A percentile compares a stretch with the other conserved stretches of the same genome.
Conservation (phyloP, 2,113 vertebrate genomes). For the Cichladusa arquata region DNA sequence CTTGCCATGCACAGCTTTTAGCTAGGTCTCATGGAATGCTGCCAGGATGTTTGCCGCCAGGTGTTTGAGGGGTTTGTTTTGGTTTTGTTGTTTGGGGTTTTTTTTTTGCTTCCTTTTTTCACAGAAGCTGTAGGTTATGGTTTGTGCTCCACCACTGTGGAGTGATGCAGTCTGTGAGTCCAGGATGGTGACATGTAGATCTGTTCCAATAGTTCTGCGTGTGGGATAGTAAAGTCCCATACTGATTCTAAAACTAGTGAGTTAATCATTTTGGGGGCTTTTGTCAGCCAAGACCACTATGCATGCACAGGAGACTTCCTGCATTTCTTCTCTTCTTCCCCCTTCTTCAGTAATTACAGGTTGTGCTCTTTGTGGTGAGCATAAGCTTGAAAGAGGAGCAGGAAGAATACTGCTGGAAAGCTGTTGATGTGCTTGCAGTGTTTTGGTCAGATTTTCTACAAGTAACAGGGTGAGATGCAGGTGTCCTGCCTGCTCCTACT, state of each 20-base stretch:
- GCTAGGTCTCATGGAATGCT: neutral
- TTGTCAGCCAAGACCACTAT: neutral
- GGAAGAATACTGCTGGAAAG: neutral
- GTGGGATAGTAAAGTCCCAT: neutral
- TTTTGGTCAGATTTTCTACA: neutral
- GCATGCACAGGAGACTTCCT: neutral
- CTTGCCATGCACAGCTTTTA: neutral
- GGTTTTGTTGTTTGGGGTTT: neutral
- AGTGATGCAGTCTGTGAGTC: neutral
- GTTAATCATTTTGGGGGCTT: neutral
- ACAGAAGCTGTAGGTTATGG: neutral
- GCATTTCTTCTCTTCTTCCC: neutral
- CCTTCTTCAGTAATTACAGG: neutral
- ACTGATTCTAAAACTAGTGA: neutral
- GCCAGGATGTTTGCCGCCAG: neutral
- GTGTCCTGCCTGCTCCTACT: neutral
- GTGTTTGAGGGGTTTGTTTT: neutral
- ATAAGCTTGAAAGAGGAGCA: neutral
- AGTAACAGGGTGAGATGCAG: neutral
- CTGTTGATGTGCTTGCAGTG: neutral
- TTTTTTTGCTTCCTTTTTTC: too few relatives aligned
- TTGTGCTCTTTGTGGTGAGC: neutral
- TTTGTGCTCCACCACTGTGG: neutral
- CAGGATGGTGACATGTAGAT: neutral
- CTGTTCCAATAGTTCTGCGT: neutral